phyloP scores from a whole-genome alignment of 2,888 invertebrate genomes.

The Parelbella ahira region DNA sequence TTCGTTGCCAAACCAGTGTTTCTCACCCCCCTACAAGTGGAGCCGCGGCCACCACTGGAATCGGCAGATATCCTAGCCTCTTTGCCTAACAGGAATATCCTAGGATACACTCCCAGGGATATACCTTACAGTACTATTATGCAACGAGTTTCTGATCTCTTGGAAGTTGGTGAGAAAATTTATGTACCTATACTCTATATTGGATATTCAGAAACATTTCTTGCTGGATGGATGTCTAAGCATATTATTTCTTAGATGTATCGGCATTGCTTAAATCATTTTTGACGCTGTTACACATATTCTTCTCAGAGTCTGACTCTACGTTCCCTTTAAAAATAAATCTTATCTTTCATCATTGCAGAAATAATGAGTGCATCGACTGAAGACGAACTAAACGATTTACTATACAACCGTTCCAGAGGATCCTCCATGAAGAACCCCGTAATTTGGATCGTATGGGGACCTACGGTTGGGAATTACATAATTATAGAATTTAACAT shows the following conservation, averaged over 20 bases:
- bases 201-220: no score
- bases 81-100: constrained; percentile 37
- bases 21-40: constrained; percentile 50
- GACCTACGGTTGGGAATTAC: constrained; percentile 43
- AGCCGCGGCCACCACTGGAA: constrained; percentile 44
- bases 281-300: no score
- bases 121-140: constrained; percentile 44
- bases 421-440: constrained; percentile 38
- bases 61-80: constrained; percentile 42
- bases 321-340: no score
- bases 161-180: constrained; percentile 37
- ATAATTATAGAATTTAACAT: no score
- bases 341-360: constrained; percentile 32
- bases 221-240: no score
- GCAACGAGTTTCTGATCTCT: constrained; percentile 38
- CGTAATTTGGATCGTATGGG: constrained; percentile 61
- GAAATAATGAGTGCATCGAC: constrained; percentile 42
- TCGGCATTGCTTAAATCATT: no score
- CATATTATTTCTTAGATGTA: no score
- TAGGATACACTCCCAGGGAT: constrained; percentile 53
- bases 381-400: constrained; percentile 47
- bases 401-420: constrained; percentile 42
- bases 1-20: constrained; percentile 59
- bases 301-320: no score
- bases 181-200: no score